These are phyloP conservation scores for Pipistrellus pygmaeus DNA, from an alignment of 2,797 vertebrate genomes.

Conservation along the genomic window DNA sequence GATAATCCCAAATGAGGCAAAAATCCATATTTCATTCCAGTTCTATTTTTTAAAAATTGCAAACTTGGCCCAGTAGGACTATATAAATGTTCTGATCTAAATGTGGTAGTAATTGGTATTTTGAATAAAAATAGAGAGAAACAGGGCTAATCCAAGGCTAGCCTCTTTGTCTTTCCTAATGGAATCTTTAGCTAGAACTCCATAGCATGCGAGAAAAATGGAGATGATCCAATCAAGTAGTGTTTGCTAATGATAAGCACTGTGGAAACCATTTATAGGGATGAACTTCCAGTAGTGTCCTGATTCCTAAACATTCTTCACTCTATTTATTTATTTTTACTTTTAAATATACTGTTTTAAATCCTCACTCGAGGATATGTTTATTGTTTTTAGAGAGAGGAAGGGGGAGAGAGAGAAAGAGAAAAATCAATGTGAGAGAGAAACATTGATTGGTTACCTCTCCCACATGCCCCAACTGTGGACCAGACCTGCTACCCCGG, in stretches of 20 bases:
- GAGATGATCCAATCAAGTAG: neutral
- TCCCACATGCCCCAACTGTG: rapidly evolving
- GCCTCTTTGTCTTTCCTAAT: neutral
- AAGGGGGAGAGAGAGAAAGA: neutral
- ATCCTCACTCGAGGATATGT: neutral
- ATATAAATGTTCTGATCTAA: neutral
- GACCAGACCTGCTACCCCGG: neutral
- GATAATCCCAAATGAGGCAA: neutral
- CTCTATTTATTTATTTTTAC: neutral
- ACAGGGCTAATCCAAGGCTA: neutral
- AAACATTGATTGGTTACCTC: neutral
- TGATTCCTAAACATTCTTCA: neutral
- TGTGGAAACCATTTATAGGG: neutral
- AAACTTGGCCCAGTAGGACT: neutral
- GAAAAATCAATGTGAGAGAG: neutral
- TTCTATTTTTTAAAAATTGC: neutral
- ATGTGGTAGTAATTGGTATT: neutral
- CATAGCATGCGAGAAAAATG: neutral
- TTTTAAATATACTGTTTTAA: neutral
- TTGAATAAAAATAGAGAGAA: neutral
- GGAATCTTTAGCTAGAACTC: neutral
- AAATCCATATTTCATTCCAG: neutral
- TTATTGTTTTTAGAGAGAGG: neutral
- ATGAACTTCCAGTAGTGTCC: neutral
- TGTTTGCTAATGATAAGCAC: neutral